Base-by-base conservation (phyloP, 1,140 invertebrate genomes). In the Eurosta solidaginis region DNA sequence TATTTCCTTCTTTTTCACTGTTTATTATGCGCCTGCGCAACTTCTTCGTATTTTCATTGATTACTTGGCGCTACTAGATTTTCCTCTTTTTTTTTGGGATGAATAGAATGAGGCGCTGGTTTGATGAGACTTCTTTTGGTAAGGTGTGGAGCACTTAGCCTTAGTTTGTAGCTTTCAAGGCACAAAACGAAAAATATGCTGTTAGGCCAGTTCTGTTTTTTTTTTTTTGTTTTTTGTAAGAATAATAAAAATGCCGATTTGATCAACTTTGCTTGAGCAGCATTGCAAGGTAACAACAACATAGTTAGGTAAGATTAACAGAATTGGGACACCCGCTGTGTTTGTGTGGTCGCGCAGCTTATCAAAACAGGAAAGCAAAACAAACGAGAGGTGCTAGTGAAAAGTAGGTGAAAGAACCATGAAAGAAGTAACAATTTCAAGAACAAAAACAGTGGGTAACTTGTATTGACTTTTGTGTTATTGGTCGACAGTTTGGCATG, bases 281-380 rank as follows among this genome's bases (percentile, higher is more conserved):
- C 54, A 36, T n/a, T 36, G 17, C 25, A 33, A 36, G 54, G 22
- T 22, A 25, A 25, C 25, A 25, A 22, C 25, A 25, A 10, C 25
- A 22, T 9, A n/a, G n/a, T n/a, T 12, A 54, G 22, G 4, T 17
- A 25, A 52, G 49, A 52, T 52, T 52, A 52, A 22, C 49, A 36
- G 33, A 68, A 68, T 68, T 68, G 59, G 59, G 59, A 68, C 59
- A 68, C 59, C 59, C 59, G 59, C 59, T 68, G 33, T 68, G 59
- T 68, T 68, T 40, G 33, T n/a, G n/a, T n/a, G n/a, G n/a, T n/a
- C n/a, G n/a, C n/a, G n/a, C n/a, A n/a, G n/a, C 33, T 4, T 36
- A 33, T n/a, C 12, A 25, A 12, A 29, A 33, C 6, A 20, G 17
- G 29, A 33, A 63, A 47, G 45, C 14, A 47, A 47, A 47, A 47